Evolutionary conservation across 1,140 invertebrate species (phyloP), one percentile per base, ranked within the genome.

Genomic region (Drosophila pseudoobscura): DNA sequence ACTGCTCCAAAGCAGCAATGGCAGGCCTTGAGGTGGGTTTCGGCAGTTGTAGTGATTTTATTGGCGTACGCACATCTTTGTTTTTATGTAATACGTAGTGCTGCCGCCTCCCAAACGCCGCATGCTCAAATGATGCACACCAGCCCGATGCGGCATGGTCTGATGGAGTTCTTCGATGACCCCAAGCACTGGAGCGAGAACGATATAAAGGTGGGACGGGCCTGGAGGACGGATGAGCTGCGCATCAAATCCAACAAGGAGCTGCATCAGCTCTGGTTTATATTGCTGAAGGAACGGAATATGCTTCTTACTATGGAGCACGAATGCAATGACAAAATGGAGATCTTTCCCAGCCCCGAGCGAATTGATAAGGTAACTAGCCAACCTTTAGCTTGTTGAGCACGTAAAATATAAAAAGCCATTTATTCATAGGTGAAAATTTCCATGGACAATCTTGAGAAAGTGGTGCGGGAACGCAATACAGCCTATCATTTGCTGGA

Each of bases 231-330:
- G 46, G 98, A 99, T 82, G 99, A 99, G 92, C 92, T 99, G 26
- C 93, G 98, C 87, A 94, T 99, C 35, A 99, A 99, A 92, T 98
- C 97, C 53, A 99, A 99, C 92, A 93, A 95, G 51, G 99, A 99
- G 93, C 94, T 99, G 47, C 99, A 99, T 87, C 99, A 99, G 93
- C 92, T 99, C 58, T 99, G 99, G 99, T 99, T 95, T 93, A 94
- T 99, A 24, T 92, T 99, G 57, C 92, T 99, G 22, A 99, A 99
- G 93, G 99, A 99, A 93, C 93, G 95, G 60, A 99, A 99, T 91
- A 99, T 99, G 98, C 92, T 99, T 6, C 91, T 98, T 50, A 99
- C 99, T 15, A 99, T 99, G 98, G 96, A 99, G 92, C 93, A 97
- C 63, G 95, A 95, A 87, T 96, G 94, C 85, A 95, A 95, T 52